Percentiles rank a stretch among this genome's conserved stretches.
phyloP scores from a whole-genome alignment of 2,113 vertebrate genomes.

The Holacanthus passer region DNA sequence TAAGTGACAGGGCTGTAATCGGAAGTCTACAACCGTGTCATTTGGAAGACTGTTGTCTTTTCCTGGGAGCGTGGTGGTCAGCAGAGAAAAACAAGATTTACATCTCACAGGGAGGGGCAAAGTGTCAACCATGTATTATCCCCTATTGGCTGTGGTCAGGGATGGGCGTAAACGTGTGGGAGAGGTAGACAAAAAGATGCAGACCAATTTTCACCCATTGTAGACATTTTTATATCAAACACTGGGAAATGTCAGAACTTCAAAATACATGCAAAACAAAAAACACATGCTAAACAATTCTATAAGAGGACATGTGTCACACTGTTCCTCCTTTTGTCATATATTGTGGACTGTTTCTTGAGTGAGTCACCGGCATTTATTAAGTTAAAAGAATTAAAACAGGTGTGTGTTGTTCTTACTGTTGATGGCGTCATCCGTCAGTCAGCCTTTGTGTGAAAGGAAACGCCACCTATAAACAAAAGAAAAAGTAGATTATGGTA shows the following conservation, averaged over 20 bases:
- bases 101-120: constrained; percentile 72
- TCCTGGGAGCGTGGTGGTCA: constrained; percentile 79
- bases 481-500: constrained; percentile 30
- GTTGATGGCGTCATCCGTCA: constrained; percentile 20
- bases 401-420: constrained; percentile 48
- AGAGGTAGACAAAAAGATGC: constrained; percentile 52
- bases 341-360: neutral
- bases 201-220: constrained; percentile 28
- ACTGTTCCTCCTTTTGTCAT: neutral
- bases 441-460: constrained; percentile 36
- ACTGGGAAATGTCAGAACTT: constrained; percentile 9
- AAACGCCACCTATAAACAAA: constrained; percentile 67
- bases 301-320: neutral
- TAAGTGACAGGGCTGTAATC: constrained; percentile 84
- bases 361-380: neutral
- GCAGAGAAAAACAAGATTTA: constrained; percentile 82
- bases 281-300: neutral
- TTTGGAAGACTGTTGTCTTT: constrained; percentile 84
- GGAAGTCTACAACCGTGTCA: constrained; percentile 84
- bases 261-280: constrained; percentile 28
- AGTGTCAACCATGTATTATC: constrained; percentile 78
- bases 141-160: constrained; percentile 74
- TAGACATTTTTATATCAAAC: constrained; percentile 53
- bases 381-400: neutral
- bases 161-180: constrained; percentile 68